Conservation (phyloP, 2,113 vertebrate genomes). For the Daphoenositta chrysoptera region DNA sequence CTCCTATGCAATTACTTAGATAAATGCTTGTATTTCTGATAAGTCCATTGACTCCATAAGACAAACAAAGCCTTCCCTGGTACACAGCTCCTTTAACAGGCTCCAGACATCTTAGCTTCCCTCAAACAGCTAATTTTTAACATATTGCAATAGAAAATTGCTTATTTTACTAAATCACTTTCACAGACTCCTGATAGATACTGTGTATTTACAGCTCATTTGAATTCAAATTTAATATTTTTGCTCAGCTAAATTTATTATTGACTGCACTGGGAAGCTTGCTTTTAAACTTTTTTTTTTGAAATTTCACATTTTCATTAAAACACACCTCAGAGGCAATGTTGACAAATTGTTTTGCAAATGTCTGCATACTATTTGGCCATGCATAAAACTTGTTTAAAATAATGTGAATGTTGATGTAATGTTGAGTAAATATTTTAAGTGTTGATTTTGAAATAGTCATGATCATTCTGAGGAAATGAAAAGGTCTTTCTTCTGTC, state of each 20-base stretch:
- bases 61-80: neutral
- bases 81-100: neutral
- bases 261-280: neutral
- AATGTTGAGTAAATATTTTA: neutral
- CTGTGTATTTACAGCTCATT: constrained; percentile 22
- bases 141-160: neutral
- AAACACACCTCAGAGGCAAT: constrained; percentile 10
- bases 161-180: constrained; percentile 8
- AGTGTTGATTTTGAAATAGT: neutral
- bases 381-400: neutral
- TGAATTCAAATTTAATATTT: constrained; percentile 8
- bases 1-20: constrained; percentile 56
- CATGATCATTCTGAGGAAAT: neutral
- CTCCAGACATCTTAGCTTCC: neutral
- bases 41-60: constrained; percentile 17
- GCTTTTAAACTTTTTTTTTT: neutral
- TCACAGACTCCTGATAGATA: neutral
- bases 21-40: constrained; percentile 46
- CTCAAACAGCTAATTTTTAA: constrained; percentile 13
- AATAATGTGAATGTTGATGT: neutral
- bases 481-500: neutral
- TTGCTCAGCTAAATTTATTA: constrained; percentile 26
- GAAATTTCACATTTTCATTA: constrained; percentile 18
- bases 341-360: neutral
- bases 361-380: neutral